A percentile compares a stretch with the other conserved stretches of the same genome.
These are phyloP conservation scores for Nothoprocta pentlandii DNA, from an alignment of 2,113 vertebrate species.

Conservation along the genomic window DNA sequence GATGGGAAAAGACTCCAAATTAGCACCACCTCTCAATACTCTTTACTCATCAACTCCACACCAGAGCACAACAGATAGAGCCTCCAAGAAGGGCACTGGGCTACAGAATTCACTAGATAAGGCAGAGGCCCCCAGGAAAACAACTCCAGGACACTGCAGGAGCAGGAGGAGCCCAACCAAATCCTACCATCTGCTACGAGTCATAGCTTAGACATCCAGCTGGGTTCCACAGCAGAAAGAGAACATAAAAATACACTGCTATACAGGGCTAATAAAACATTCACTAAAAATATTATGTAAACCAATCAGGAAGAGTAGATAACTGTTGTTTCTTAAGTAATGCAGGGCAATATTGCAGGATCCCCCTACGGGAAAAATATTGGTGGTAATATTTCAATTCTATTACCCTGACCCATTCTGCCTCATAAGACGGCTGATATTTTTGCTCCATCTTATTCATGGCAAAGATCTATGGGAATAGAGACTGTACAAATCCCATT, in stretches of 20 bases:
- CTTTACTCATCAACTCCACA: not conserved
- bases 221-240: not conserved
- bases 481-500: not conserved
- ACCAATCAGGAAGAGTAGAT: not conserved
- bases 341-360: not conserved
- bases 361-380: not conserved
- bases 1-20: slow-evolving; percentile 13
- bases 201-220: not conserved
- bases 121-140: not conserved
- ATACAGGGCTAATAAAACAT: not conserved
- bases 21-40: not conserved
- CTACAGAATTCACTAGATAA: not conserved
- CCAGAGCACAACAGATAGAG: not conserved
- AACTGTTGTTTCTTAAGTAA: not conserved
- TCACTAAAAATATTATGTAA: not conserved
- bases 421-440: not conserved
- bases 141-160: not conserved
- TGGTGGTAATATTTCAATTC: not conserved
- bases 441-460: not conserved
- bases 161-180: not conserved
- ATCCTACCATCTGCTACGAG: not conserved
- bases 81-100: not conserved
- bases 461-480: not conserved
- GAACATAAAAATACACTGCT: not conserved
- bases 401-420: not conserved